Evolutionary conservation across 2,797 vertebrate species (phyloP).

Genomic region (Brotogeris chrysoptera): DNA sequence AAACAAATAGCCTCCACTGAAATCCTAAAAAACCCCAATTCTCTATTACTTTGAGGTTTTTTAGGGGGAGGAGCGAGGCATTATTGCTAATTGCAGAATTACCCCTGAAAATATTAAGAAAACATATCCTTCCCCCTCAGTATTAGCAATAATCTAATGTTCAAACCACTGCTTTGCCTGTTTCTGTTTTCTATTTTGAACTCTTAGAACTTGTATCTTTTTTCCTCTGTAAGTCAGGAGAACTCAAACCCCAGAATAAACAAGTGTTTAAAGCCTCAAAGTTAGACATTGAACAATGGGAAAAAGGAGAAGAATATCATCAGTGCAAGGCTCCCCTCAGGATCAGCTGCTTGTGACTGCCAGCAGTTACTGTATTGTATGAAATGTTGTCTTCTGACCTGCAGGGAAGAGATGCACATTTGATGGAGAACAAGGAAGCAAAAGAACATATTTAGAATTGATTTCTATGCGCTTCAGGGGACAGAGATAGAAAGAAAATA

Average conservation of each 20-base stretch:
- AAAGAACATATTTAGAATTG: not conserved
- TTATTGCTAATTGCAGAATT: not conserved
- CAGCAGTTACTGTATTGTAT: not conserved
- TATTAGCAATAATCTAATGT: not conserved
- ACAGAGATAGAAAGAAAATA: not conserved
- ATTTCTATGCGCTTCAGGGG: not conserved
- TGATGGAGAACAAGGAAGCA: not conserved
- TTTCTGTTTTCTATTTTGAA: not conserved
- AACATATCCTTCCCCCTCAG: not conserved
- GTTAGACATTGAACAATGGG: not conserved
- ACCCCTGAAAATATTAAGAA: not conserved
- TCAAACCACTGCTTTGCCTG: not conserved
- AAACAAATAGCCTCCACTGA: not conserved
- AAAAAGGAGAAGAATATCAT: not conserved
- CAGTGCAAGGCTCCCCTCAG: not conserved
- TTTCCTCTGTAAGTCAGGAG: not conserved
- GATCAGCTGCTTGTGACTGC: not conserved
- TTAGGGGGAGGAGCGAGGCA: accelerated
- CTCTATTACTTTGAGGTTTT: not conserved
- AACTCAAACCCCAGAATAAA: not conserved
- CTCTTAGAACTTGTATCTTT: not conserved
- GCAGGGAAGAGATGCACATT: not conserved
- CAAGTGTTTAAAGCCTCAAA: not conserved
- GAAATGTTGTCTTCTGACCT: not conserved
- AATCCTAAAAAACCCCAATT: not conserved